Evolutionary conservation across 92 coral and sea anemone genomes (phyloP).

Genomic region (Montipora capitata): DNA sequence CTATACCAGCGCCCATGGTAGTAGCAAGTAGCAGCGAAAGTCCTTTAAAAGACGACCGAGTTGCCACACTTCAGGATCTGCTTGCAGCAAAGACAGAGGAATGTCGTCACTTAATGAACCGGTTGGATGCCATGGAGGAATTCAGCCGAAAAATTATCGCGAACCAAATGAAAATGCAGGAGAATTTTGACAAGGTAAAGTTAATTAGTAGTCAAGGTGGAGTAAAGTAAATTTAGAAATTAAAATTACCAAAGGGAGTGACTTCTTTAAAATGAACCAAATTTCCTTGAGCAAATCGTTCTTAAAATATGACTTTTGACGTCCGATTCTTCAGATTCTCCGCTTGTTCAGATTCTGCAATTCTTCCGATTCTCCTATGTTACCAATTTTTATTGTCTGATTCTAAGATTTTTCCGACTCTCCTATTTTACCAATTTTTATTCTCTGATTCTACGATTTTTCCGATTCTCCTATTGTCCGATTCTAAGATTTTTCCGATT

Average conservation of each 20-base stretch:
- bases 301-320: too few relatives aligned
- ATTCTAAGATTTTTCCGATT: too few relatives aligned
- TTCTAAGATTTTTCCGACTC: too few relatives aligned
- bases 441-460: too few relatives aligned
- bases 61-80: slow-evolving; percentile 40
- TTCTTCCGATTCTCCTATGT: too few relatives aligned
- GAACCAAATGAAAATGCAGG: slow-evolving; percentile 53
- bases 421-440: too few relatives aligned
- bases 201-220: background rate
- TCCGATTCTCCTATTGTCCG: too few relatives aligned
- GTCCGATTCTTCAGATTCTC: too few relatives aligned
- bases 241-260: background rate
- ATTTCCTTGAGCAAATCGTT: background rate
- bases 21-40: slow-evolving; percentile 12
- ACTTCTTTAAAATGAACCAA: background rate
- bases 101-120: slow-evolving; percentile 35
- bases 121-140: slow-evolving; percentile 44
- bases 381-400: too few relatives aligned
- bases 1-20: slow-evolving; percentile 36
- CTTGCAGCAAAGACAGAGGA: slow-evolving; percentile 51
- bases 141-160: slow-evolving; percentile 32
- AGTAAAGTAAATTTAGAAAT: background rate
- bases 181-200: slow-evolving; percentile 38
- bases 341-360: too few relatives aligned
- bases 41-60: slow-evolving; percentile 9